phyloP scores from a whole-genome alignment of 1,140 invertebrate species.

The Drosophila mojavensis region DNA sequence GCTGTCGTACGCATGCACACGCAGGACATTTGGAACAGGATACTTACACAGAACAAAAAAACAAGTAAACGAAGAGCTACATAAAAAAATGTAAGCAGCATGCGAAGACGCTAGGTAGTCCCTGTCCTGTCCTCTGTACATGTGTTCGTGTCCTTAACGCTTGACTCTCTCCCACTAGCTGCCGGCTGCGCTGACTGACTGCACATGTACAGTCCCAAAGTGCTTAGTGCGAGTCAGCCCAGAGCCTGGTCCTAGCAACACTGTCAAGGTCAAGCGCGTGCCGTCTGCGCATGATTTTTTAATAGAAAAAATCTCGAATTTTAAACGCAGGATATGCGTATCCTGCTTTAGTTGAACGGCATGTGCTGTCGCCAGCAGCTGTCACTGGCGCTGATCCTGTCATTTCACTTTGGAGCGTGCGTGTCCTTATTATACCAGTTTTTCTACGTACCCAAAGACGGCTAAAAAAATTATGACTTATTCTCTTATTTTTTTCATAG shows the following conservation, averaged over 20 bases:
- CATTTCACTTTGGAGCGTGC: constrained; percentile 65
- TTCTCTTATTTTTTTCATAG: constrained; percentile 44
- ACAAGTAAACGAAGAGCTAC: constrained; percentile 45
- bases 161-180: constrained; percentile 42
- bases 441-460: constrained; percentile 14
- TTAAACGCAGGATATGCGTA: constrained; percentile 73
- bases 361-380: constrained; percentile 70
- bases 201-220: constrained; percentile 13
- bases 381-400: constrained; percentile 69
- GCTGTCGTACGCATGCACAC: constrained; percentile 57
- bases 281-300: constrained; percentile 62
- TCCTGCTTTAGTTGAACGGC: constrained; percentile 68
- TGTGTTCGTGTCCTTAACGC: constrained; percentile 21
- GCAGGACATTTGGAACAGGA: constrained; percentile 74
- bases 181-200: constrained; percentile 23
- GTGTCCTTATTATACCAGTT: constrained; percentile 50
- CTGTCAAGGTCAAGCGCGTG: constrained; percentile 79
- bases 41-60: constrained; percentile 58
- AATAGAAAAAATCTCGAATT: constrained; percentile 78
- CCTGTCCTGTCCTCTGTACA: constrained; percentile 24
- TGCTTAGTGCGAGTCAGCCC: constrained; percentile 9
- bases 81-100: constrained; percentile 50
- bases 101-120: constrained; percentile 25
- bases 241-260: constrained; percentile 51
- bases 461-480: constrained; percentile 62